Evolutionary conservation across 2,888 invertebrate genomes (phyloP).

Genomic region (Stegana nigrithorax): DNA sequence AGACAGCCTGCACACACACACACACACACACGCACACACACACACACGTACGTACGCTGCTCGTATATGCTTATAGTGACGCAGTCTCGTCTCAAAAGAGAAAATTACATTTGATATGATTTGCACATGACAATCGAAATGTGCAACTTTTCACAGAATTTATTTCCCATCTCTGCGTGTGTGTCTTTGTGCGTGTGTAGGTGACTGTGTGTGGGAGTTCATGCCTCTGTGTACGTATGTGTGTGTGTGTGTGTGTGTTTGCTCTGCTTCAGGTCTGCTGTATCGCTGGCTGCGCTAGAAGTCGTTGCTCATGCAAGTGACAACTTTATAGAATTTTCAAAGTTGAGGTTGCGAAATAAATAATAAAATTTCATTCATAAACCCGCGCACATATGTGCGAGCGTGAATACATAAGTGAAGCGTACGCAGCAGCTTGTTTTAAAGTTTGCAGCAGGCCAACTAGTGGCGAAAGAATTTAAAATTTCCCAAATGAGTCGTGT

Average conservation of each 20-base stretch:
- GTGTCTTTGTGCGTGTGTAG: not conserved
- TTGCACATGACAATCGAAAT: slow-evolving; percentile 49
- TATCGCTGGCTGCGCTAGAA: not conserved
- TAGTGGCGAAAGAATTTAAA: no score
- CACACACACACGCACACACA: not conserved
- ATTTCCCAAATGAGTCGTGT: no score
- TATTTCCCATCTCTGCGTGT: not conserved
- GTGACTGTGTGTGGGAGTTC: not conserved
- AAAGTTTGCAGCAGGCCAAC: no score
- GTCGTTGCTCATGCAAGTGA: not conserved
- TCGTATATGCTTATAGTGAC: no score
- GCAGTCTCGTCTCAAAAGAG: slow-evolving; percentile 28
- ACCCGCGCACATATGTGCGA: no score
- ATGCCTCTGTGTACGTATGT: not conserved
- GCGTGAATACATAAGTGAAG: no score
- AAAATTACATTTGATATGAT: slow-evolving; percentile 41
- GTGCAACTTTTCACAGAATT: slow-evolving; percentile 30
- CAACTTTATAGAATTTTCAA: slow-evolving; percentile 11
- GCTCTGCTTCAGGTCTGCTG: not conserved
- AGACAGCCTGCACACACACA: no score
- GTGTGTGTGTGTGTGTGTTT: not conserved
- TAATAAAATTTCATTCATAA: not conserved
- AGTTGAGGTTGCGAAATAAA: slow-evolving; percentile 1
- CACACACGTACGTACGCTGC: no score
- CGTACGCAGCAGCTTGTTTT: no score